Percentiles rank a stretch among this genome's conserved stretches.
These are phyloP conservation scores for Vannuccia rotundouncinata DNA, from an alignment of 2,888 invertebrate genomes.

Conservation along the genomic window DNA sequence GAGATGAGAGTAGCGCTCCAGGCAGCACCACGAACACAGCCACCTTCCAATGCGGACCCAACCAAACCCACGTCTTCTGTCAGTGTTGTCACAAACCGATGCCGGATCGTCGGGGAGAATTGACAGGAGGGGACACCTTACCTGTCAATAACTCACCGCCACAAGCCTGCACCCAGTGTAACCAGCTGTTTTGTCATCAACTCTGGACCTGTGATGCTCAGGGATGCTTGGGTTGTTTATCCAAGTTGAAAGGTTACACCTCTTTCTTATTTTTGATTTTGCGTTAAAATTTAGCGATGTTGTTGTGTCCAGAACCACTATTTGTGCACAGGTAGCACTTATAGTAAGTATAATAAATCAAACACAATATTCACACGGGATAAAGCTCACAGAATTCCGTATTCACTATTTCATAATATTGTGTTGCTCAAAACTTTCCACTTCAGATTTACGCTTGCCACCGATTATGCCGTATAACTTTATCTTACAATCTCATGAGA, in stretches of 20 bases:
- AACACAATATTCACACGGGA: too few species aligned
- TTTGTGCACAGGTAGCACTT: too few species aligned
- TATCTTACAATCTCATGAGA: neutral
- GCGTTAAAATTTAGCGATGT: too few species aligned
- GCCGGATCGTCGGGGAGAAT: constrained; percentile 47
- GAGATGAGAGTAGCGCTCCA: constrained; percentile 25
- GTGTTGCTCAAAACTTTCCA: too few species aligned
- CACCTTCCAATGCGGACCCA: constrained; percentile 44
- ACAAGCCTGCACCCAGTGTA: constrained; percentile 45
- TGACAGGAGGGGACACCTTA: neutral
- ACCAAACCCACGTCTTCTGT: constrained; percentile 52
- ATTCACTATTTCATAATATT: too few species aligned
- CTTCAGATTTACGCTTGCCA: neutral
- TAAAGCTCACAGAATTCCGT: too few species aligned
- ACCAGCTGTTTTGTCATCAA: constrained; percentile 49
- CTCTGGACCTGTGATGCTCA: constrained; percentile 52
- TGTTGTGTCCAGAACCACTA: too few species aligned
- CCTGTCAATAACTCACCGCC: neutral
- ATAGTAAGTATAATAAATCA: too few species aligned
- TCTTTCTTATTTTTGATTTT: too few species aligned
- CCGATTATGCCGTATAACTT: neutral
- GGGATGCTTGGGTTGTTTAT: constrained; percentile 50
- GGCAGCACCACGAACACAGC: constrained; percentile 38
- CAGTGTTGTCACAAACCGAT: constrained; percentile 53
- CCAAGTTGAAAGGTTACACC: constrained; percentile 50